Evolutionary conservation across 2,797 vertebrate species (phyloP), one percentile per base, ranked within the genome.

Genomic region (Parauchenoglanis punctatus): DNA sequence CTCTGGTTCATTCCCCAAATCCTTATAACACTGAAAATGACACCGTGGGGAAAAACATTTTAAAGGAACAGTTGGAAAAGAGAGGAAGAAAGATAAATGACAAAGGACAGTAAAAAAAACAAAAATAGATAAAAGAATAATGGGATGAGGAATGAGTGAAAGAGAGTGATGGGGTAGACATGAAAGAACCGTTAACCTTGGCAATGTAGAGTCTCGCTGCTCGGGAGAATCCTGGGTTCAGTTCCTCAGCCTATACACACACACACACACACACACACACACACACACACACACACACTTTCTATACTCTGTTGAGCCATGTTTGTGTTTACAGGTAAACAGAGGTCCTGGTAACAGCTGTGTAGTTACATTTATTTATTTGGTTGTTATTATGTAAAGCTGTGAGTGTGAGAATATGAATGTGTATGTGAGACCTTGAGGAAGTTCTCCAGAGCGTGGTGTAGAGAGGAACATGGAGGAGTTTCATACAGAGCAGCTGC

Each of bases 371-470:
- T 35, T 23, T 25, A 13, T 59, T 23, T 35, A 59, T 35, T 12
- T 80, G 4, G 18, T 40, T 44, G 35, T 59, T 13, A 12, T 35
- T 58, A 23, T 40, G 52, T 13, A 80, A 35, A 58, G 76, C 54
- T 58, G 17, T 20, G 12, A 18, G 68, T 44, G 70, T 1, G 35
- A 18, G 31, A 17, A 12, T 11, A 2, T 28, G 65, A 8, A 7
- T 58, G 52, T 15, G n/a, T 15, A 54, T 65, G n/a, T 70, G 35
- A 5, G 76, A 0, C 98, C 97, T 97, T 96, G 20, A 98, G 93
- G 92, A 99, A 98, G 92, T 97, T 97, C 85, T 97, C 94, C 1
- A 99, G 95, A 0, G 98, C 98, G 0, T 99, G 97, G 0, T 97
- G 93, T 40, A 98, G 89, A 0, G 96, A 97, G 88, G 97, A 95